Conservation (phyloP, 2,113 vertebrate species). For the Cyprinus carpio region DNA sequence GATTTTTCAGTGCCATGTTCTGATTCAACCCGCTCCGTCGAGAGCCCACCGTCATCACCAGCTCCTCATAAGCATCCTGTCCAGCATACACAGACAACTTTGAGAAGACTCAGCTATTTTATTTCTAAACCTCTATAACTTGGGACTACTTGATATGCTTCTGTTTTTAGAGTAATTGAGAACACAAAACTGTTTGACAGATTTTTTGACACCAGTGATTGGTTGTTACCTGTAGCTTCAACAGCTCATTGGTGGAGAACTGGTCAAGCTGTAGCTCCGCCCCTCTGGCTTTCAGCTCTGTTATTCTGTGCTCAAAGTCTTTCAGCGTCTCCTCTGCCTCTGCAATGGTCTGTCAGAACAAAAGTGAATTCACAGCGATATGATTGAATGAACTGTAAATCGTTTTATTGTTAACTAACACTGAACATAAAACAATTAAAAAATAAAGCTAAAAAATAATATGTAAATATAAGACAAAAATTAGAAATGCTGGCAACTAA, state of each 20-base stretch:
- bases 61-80: conserved; percentile 91
- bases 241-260: conserved; percentile 83
- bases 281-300: conserved; percentile 81
- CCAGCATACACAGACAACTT: not conserved
- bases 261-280: conserved; percentile 85
- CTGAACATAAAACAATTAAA: not conserved
- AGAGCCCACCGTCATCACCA: conserved; percentile 85
- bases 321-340: conserved; percentile 88
- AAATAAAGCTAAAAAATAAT: too few species aligned
- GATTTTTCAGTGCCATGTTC: conserved; percentile 86
- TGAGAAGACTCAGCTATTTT: not conserved
- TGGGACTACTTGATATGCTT: not conserved
- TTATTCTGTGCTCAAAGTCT: conserved; percentile 85
- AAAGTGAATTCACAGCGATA: not conserved
- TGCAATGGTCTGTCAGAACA: conserved; percentile 76
- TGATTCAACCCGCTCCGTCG: conserved; percentile 88
- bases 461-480: too few species aligned
- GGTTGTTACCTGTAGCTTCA: conserved; percentile 87
- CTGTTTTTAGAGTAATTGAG: not conserved
- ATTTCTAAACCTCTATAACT: not conserved
- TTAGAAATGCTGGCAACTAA: too few species aligned
- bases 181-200: conserved; percentile 62
- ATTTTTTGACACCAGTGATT: not conserved
- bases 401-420: not conserved
- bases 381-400: not conserved